Base-by-base conservation (phyloP, 1,140 invertebrate species). In the Pissodes strobi region DNA sequence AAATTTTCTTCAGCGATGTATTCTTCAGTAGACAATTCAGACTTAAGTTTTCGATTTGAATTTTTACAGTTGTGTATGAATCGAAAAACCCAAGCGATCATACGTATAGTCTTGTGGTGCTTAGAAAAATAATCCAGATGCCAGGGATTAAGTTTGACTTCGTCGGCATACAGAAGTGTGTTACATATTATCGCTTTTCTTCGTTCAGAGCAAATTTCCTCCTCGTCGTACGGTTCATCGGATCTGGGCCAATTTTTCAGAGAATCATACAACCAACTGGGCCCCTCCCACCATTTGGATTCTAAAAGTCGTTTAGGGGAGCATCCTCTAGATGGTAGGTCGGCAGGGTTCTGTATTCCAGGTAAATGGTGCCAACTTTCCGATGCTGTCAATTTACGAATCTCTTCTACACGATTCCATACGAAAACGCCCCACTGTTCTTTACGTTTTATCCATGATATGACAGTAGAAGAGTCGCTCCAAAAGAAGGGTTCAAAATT, bases 321-420 rank as follows among this genome's bases (percentile, higher is more conserved):
- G 56, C 75, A 78, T 13, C 79, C 79, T 65, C 79, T 51, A 8
- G 79, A 80, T 12, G 74, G 73, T 13, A 79, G 59, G 67, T 82
- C 79, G 13, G 78, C 79, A 6, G 79, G 78, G 65, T 81, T 82
- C 13, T 64, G 22, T 13, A 62, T 49, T 1, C 76, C 78, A 2
- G 78, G 75, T 6, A 80, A 67, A 69, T 80, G 72, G 17, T 65
- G 39, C 78, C 78, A 81, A 18, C 9, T 15, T 1, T 45, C 12
- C 5, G 10, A 17, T 19, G 62, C 37, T 19, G 76, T 19, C 6
- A 49, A 34, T 4, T 66, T 63, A 30, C 73, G 74, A 39, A 82
- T 81, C 69, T 78, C 67, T 2, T 62, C 22, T 0, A 80, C 71
- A 21, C n/a, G n/a, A n/a, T n/a, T n/a, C n/a, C n/a, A n/a, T n/a